These are phyloP conservation scores for Craterocephalus amniculus DNA, from an alignment of 2,797 vertebrate species.

Conservation along the genomic window DNA sequence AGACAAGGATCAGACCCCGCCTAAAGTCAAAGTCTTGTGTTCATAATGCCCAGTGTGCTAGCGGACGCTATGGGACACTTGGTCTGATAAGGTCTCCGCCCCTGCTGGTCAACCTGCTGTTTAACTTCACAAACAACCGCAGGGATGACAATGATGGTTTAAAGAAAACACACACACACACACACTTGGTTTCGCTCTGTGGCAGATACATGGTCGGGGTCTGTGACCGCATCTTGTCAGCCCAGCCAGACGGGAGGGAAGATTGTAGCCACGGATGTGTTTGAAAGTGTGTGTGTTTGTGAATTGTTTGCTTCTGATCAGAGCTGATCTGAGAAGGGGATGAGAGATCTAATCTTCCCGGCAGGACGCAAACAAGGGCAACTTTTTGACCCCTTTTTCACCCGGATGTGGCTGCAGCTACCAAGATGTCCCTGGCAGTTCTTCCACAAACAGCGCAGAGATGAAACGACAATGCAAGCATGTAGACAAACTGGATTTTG, in stretches of 20 bases:
- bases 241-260: constrained; percentile 16
- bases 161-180: constrained; percentile 11
- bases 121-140: constrained; percentile 60
- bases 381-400: constrained; percentile 40
- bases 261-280: constrained; percentile 31
- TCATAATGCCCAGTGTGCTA: constrained; percentile 68
- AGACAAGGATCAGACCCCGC: constrained; percentile 74
- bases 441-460: neutral
- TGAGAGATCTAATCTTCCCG: constrained; percentile 58
- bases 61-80: constrained; percentile 40
- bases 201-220: constrained; percentile 30
- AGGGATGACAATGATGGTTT: constrained; percentile 22
- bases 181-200: constrained; percentile 28
- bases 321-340: constrained; percentile 44
- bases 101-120: constrained; percentile 58
- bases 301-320: constrained; percentile 55
- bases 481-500: neutral
- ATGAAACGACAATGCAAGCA: neutral
- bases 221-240: constrained; percentile 48
- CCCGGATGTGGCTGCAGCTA: constrained; percentile 2
- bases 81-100: constrained; percentile 61
- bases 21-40: constrained; percentile 73
- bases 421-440: constrained; percentile 1
- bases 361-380: constrained; percentile 37
- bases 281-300: constrained; percentile 21